phyloP scores from a whole-genome alignment of 2,797 vertebrate species.

The Esox lucius region DNA sequence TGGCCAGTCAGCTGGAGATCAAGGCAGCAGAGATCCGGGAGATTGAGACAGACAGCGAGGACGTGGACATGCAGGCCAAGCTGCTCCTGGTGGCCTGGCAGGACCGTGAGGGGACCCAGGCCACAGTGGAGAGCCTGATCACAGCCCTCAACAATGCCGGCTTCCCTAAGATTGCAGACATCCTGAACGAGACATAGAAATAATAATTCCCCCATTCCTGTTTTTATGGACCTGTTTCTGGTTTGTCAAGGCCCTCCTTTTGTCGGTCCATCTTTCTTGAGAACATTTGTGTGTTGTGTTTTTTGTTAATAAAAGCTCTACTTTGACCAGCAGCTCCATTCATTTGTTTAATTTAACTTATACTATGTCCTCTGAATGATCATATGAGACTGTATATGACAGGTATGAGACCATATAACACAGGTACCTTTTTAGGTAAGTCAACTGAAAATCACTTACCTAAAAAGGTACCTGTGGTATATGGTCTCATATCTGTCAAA shows the following conservation, averaged over 20 bases:
- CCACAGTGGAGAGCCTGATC: conserved; percentile 84
- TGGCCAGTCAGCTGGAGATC: conserved; percentile 90
- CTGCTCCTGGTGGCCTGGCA: conserved; percentile 96
- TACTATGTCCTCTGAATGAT: neutral
- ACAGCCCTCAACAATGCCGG: conserved; percentile 82
- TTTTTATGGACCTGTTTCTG: neutral
- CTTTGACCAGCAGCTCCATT: too few species aligned
- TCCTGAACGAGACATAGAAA: conserved; percentile 72
- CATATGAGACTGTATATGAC: too few species aligned
- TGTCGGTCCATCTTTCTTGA: conserved; percentile 18
- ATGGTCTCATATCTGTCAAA: too few species aligned
- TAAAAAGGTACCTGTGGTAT: too few species aligned
- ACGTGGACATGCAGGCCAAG: conserved; percentile 90
- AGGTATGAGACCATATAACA: too few species aligned
- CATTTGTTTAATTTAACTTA: neutral
- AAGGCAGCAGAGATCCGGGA: conserved; percentile 88
- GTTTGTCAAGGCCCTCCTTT: neutral
- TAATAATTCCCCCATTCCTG: neutral
- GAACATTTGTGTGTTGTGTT: neutral
- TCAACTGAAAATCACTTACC: too few species aligned
- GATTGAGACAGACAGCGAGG: conserved; percentile 93
- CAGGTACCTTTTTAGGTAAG: too few species aligned
- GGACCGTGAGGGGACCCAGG: conserved; percentile 88
- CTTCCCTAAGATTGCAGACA: conserved; percentile 82
- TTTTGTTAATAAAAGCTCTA: conserved; percentile 27